Percentiles rank a stretch among this genome's conserved stretches.
Conservation (phyloP, 2,113 vertebrate genomes). For the Sylvia atricapilla region DNA sequence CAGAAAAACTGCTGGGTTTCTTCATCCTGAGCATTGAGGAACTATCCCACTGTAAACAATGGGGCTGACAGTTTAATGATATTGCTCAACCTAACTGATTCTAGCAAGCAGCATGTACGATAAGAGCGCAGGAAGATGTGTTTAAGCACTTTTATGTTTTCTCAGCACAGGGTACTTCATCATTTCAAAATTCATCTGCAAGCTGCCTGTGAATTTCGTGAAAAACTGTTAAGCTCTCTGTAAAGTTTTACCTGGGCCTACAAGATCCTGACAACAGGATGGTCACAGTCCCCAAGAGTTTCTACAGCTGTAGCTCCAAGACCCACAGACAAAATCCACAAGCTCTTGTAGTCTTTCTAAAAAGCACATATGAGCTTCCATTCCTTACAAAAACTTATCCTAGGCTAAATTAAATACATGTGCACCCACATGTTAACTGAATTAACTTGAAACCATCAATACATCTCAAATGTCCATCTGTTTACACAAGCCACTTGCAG, state of each 20-base stretch:
- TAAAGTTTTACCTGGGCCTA: not conserved
- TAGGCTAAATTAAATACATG: slow-evolving; percentile 48
- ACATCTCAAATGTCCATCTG: slow-evolving; percentile 46
- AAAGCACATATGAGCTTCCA: slow-evolving; percentile 13
- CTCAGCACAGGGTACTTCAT: not conserved
- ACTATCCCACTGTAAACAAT: not conserved
- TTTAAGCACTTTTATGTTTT: not conserved
- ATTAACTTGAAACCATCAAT: slow-evolving; percentile 52
- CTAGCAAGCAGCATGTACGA: not conserved
- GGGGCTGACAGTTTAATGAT: not conserved
- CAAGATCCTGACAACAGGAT: not conserved
- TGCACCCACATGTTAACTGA: slow-evolving; percentile 53
- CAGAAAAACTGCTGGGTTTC: slow-evolving; percentile 25
- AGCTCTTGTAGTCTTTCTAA: not conserved
- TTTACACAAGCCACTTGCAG: slow-evolving; percentile 60
- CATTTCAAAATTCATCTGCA: not conserved
- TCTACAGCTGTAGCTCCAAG: not conserved
- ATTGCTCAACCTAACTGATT: slow-evolving; percentile 6
- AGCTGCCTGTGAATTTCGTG: not conserved
- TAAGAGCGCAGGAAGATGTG: not conserved
- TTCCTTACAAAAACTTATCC: slow-evolving; percentile 8
- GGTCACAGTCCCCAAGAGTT: not conserved
- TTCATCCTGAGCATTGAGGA: not conserved
- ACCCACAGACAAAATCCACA: not conserved
- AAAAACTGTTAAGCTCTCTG: not conserved